Evolutionary conservation across 2,888 invertebrate genomes (phyloP).

Genomic region (Hirtodrosophila trivittata): DNA sequence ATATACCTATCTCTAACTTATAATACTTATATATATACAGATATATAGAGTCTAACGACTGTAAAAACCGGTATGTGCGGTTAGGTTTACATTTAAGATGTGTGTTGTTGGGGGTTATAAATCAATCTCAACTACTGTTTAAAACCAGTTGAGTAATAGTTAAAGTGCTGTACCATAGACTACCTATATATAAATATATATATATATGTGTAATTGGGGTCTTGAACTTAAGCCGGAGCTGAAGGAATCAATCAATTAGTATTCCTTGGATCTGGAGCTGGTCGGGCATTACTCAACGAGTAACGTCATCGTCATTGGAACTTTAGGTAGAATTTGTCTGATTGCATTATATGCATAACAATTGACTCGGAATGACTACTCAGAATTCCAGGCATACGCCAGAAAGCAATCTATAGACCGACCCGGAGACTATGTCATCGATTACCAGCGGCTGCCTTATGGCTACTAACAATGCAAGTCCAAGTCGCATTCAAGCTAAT

Average conservation of each 20-base stretch:
- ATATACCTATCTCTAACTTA: too few relatives aligned
- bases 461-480: conserved; percentile 7
- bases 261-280: conserved; percentile 28
- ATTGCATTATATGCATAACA: conserved; percentile 58
- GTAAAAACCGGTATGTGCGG: conserved; percentile 22
- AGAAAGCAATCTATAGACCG: conserved; percentile 4
- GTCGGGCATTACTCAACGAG: conserved; percentile 40
- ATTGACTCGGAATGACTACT: conserved; percentile 26
- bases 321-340: conserved; percentile 21
- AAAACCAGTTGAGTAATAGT: conserved; percentile 6
- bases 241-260: conserved; percentile 20
- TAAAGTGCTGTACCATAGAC: too few relatives aligned
- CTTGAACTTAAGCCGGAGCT: conserved; percentile 43
- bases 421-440: conserved; percentile 27
- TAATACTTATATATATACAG: too few relatives aligned
- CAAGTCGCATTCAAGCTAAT: conserved; percentile 8
- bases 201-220: too few relatives aligned
- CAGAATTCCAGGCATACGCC: conserved; percentile 52
- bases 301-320: conserved; percentile 43
- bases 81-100: conserved; percentile 9
- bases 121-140: conserved; percentile 10
- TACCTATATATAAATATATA: too few relatives aligned
- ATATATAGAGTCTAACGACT: too few relatives aligned
- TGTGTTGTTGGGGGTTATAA: too few relatives aligned
- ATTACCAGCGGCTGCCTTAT: neutral